Evolutionary conservation across 2,888 invertebrate genomes (phyloP).

Genomic region (Lasiommata megera): DNA sequence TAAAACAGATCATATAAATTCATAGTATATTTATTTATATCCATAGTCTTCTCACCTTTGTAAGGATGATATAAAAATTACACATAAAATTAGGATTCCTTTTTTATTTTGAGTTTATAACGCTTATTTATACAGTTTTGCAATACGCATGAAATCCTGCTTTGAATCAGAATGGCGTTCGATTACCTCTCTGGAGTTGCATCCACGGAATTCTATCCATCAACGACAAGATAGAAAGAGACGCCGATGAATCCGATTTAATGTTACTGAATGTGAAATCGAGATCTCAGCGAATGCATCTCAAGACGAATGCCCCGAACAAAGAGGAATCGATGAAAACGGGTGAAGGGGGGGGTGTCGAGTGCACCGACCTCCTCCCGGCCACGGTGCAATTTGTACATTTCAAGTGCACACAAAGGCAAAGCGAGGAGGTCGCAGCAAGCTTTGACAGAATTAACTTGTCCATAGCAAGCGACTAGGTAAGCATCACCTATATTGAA

Average conservation of each 20-base stretch:
- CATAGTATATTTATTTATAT: neutral
- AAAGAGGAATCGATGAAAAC: constrained; percentile 78
- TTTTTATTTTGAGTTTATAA: neutral
- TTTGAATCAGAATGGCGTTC: constrained; percentile 19
- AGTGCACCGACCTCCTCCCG: constrained; percentile 72
- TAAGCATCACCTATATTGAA: constrained; percentile 69
- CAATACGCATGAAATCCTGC: neutral
- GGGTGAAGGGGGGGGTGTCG: constrained; percentile 57
- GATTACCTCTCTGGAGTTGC: constrained; percentile 34
- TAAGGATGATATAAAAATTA: neutral
- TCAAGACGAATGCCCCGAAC: constrained; percentile 76
- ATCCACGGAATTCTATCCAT: constrained; percentile 41
- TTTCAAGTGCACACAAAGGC: constrained; percentile 81
- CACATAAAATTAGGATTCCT: neutral
- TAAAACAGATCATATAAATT: neutral
- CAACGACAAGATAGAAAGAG: constrained; percentile 41
- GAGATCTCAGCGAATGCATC: constrained; percentile 70
- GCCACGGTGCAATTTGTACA: constrained; percentile 80
- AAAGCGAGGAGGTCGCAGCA: constrained; percentile 73
- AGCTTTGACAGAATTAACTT: constrained; percentile 81
- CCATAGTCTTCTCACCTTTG: neutral
- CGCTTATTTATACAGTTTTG: neutral
- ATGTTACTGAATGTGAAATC: constrained; percentile 66
- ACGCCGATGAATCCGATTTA: constrained; percentile 43
- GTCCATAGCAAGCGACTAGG: constrained; percentile 62